These are phyloP conservation scores for Oncorhynchus tshawytscha DNA, from an alignment of 2,113 vertebrate species.

Conservation along the genomic window DNA sequence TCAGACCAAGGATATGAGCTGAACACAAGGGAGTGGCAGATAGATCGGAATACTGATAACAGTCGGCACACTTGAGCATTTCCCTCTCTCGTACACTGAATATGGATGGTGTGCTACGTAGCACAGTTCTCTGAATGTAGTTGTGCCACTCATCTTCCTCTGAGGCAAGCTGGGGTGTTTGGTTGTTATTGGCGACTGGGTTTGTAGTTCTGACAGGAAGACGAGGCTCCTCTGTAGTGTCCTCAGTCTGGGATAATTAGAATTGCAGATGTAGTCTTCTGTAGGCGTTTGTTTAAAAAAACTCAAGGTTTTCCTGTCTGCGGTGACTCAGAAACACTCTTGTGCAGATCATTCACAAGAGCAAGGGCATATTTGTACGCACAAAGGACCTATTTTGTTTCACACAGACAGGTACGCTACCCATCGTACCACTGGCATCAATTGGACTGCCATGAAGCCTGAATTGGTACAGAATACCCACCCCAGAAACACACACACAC, in stretches of 20 bases:
- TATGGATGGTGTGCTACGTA: constrained; percentile 22
- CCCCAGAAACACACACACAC: neutral
- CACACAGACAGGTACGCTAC: neutral
- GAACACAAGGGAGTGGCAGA: constrained; percentile 4
- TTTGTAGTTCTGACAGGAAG: constrained; percentile 45
- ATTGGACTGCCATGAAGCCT: neutral
- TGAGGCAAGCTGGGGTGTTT: constrained; percentile 25
- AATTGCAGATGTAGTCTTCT: constrained; percentile 61
- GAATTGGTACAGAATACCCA: neutral
- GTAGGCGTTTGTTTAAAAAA: constrained; percentile 62
- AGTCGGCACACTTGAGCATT: neutral
- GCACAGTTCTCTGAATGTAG: constrained; percentile 26
- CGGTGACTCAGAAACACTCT: constrained; percentile 56
- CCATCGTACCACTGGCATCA: neutral
- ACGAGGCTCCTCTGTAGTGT: constrained; percentile 42
- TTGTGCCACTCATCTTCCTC: constrained; percentile 32
- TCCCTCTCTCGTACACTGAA: constrained; percentile 15
- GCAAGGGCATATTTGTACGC: constrained; percentile 31
- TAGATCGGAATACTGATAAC: neutral
- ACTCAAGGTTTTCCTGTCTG: constrained; percentile 57
- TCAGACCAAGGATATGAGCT: neutral
- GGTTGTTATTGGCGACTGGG: constrained; percentile 46
- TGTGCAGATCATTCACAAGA: constrained; percentile 56
- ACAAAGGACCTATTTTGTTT: constrained; percentile 36
- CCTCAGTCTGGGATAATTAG: constrained; percentile 57